Base-by-base conservation (phyloP, 1,140 invertebrate genomes). In the Globodera ellingtonae region DNA sequence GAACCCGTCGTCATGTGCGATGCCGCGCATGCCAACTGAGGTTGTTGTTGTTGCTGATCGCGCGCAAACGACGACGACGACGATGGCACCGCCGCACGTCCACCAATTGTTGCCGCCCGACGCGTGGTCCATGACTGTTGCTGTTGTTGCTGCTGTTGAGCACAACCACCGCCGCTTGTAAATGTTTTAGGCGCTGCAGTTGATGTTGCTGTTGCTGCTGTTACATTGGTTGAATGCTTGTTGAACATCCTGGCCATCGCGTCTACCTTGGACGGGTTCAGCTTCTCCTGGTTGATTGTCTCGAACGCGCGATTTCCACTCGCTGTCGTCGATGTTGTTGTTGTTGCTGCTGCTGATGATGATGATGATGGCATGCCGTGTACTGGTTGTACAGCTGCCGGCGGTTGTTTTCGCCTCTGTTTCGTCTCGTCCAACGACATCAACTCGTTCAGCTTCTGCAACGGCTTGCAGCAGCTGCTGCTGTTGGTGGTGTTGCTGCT, bases 231-330 rank as follows among this genome's bases (percentile, higher is more conserved):
- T 35, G 35, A 35, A 35, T 62, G 50, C 70, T 35, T 48, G 65
- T 89, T 88, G 79, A 88, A 88, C 82, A 89, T 89, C 21, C 84
- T 74, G 18, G 85, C 82, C 72, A 88, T 88, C 8, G 84, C 83
- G 69, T 89, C 83, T 24, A 88, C 87, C 48, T 83, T 80, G 75
- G 79, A 83, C 21, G 89, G 83, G 75, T 83, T 85, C n/a, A 89
- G 72, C 65, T 84, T 81, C 76, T 88, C 87, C 44, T 85, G 80
- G 72, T 88, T 88, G 47, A 88, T 88, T 8, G 86, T 88, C 56
- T 88, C 86, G 69, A 88, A 88, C 47, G 88, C 82, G 62, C 46
- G 46, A 81, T 13, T 52, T 24, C 78, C 44, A 35, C n/a, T 21
- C 52, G 18, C 6, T 24, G 75, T 48, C 59, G 75, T 48, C 66